Base-by-base conservation (phyloP, 2,888 invertebrate genomes). In the Patella ulyssiponensis region DNA sequence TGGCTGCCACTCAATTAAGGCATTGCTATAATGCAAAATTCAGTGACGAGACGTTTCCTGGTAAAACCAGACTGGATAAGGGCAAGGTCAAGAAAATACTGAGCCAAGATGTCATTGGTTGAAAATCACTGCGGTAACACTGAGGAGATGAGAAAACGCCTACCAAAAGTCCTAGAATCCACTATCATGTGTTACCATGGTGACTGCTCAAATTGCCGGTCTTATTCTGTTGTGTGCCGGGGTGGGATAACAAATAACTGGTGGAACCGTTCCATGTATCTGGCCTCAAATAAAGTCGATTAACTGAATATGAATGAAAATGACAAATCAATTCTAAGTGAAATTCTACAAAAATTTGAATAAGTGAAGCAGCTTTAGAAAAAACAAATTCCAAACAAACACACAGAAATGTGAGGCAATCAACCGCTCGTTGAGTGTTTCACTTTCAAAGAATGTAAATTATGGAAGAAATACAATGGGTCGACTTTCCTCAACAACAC, bases 21-120 rank as follows among this genome's bases (percentile, higher is more conserved):
- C n/a, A 72, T 5, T 72, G 17, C 51, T 72, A 44, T 23, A 72
- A 52, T 33, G 72, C 72, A 17, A 51, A 27, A 17, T 72, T 72
- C 51, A 72, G 72, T 44, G 52, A 20, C 23, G 52, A 51, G 17
- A 52, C 15, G 44, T 58, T 58, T 5, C 17, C 17, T 12, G 58
- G 17, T 7, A 58, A 58, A 58, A 58, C 58, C 17, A 58, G 20
- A 58, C 17, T 58, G 17, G 58, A 58, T 12, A 58, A 58, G 14
- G 20, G 17, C 17, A 58, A 15, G 17, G 17, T n/a, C 17, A 58
- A 58, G 58, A 58, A 58, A 58, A 58, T 20, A 12, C 20, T 58
- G 58, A 58, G 58, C 58, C 58, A 58, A 14, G 58, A 58, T 20
- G 20, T 58, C 5, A 58, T 27, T 27, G 27, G 27, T 27, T 27